These are phyloP conservation scores for Leptinotarsa lineolata DNA, from an alignment of 1,140 invertebrate genomes.

Conservation along the genomic window DNA sequence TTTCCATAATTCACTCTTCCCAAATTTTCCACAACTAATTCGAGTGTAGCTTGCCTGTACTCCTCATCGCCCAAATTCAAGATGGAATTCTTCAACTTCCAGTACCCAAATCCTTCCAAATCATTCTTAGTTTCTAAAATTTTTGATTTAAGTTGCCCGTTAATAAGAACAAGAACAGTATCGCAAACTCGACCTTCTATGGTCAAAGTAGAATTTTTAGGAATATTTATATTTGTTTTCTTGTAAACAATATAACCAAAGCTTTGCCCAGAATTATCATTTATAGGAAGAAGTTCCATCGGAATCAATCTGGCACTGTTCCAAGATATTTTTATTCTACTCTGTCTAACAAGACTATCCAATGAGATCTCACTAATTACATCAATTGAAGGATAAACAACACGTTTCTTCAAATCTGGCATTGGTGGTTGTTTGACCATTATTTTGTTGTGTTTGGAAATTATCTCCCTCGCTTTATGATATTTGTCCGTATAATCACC, in stretches of 20 bases:
- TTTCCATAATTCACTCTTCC: slow-evolving; percentile 64
- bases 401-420: slow-evolving; percentile 49
- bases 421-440: slow-evolving; percentile 53
- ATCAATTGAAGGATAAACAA: slow-evolving; percentile 49
- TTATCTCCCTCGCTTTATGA: slow-evolving; percentile 50
- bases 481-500: slow-evolving; percentile 60
- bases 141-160: slow-evolving; percentile 55
- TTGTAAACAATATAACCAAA: slow-evolving; percentile 65
- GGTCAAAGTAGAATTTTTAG: slow-evolving; percentile 47
- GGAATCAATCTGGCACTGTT: slow-evolving; percentile 54
- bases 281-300: slow-evolving; percentile 64
- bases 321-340: slow-evolving; percentile 49
- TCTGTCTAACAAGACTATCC: slow-evolving; percentile 56
- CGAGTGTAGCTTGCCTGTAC: slow-evolving; percentile 51
- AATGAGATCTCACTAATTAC: slow-evolving; percentile 39
- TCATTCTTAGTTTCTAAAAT: slow-evolving; percentile 48
- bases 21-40: slow-evolving; percentile 66
- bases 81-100: slow-evolving; percentile 54
- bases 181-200: slow-evolving; percentile 60
- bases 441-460: slow-evolving; percentile 54
- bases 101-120: slow-evolving; percentile 58
- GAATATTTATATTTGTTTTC: slow-evolving; percentile 49
- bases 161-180: slow-evolving; percentile 60
- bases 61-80: slow-evolving; percentile 38
- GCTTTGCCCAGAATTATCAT: slow-evolving; percentile 62